Percentiles rank a stretch among this genome's conserved stretches.
These are phyloP conservation scores for Andrena flavipes DNA, from an alignment of 2,888 invertebrate genomes.

Conservation along the genomic window DNA sequence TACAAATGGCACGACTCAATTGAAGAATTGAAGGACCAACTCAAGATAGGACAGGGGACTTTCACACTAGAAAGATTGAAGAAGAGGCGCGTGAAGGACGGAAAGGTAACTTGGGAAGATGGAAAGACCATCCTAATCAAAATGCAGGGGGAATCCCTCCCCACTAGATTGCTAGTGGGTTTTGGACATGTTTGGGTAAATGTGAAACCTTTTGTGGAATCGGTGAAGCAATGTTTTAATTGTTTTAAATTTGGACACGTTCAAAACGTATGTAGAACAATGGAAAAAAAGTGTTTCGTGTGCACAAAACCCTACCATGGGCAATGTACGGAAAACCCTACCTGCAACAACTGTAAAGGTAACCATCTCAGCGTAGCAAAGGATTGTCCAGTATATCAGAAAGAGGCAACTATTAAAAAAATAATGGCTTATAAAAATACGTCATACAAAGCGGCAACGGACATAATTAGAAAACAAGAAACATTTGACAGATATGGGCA, in stretches of 20 bases:
- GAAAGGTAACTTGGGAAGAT: too few relatives aligned
- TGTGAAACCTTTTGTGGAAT: slow-evolving; percentile 18
- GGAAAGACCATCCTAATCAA: too few relatives aligned
- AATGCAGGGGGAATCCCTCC: too few relatives aligned
- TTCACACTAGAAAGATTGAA: too few relatives aligned
- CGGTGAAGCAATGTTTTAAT: slow-evolving; percentile 13
- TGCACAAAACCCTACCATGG: slow-evolving; percentile 1
- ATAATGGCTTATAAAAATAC: slow-evolving; percentile 10
- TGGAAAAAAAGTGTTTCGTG: neutral
- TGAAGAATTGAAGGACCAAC: slow-evolving; percentile 1
- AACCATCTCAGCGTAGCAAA: neutral
- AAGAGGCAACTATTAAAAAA: neutral
- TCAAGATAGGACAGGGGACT: neutral
- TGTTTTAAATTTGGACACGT: slow-evolving; percentile 11
- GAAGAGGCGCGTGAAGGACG: too few relatives aligned
- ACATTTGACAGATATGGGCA: neutral
- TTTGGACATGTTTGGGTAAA: slow-evolving; percentile 22
- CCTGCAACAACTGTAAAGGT: slow-evolving; percentile 7
- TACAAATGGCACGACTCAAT: slow-evolving; percentile 8
- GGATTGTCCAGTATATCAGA: neutral
- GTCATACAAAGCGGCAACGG: neutral
- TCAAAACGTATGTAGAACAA: neutral
- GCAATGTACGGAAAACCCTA: neutral
- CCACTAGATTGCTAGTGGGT: slow-evolving; percentile 5
- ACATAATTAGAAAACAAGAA: neutral